These are phyloP conservation scores for Himalopsyche kuldschensis DNA, from an alignment of 2,888 invertebrate genomes.

Conservation along the genomic window DNA sequence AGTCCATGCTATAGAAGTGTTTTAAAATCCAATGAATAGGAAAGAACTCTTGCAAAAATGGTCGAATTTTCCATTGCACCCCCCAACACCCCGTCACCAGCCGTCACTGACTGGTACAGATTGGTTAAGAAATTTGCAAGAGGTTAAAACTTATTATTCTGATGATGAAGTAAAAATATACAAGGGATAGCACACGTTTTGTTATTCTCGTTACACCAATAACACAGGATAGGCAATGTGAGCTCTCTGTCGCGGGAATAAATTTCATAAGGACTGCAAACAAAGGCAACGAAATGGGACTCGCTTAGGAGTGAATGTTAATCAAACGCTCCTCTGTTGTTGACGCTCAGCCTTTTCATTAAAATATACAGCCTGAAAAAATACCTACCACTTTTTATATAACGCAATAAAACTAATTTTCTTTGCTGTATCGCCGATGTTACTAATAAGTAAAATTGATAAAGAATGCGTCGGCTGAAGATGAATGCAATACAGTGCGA, in stretches of 20 bases:
- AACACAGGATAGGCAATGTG: not conserved
- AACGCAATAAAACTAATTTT: not conserved
- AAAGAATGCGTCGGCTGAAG: too few relatives aligned
- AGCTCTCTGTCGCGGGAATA: not conserved
- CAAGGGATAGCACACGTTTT: not conserved
- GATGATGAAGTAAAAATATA: not conserved
- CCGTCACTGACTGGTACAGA: too few relatives aligned
- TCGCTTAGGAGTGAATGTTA: not conserved
- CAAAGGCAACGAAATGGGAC: not conserved
- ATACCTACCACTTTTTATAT: not conserved
- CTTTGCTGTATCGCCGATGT: not conserved
- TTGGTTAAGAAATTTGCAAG: too few relatives aligned
- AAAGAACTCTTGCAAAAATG: too few relatives aligned
- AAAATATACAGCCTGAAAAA: not conserved
- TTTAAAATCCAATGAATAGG: too few relatives aligned
- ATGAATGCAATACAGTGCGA: too few relatives aligned
- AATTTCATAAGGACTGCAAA: not conserved
- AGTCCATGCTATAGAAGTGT: too few relatives aligned
- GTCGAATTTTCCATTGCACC: too few relatives aligned
- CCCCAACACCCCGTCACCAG: too few relatives aligned
- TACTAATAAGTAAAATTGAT: too few relatives aligned
- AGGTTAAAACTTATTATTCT: too few relatives aligned
- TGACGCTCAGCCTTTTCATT: not conserved
- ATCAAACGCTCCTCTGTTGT: not conserved
- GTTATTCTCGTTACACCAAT: not conserved